Base-by-base conservation (phyloP, 2,888 invertebrate genomes). In the Harpalus rufipes region DNA sequence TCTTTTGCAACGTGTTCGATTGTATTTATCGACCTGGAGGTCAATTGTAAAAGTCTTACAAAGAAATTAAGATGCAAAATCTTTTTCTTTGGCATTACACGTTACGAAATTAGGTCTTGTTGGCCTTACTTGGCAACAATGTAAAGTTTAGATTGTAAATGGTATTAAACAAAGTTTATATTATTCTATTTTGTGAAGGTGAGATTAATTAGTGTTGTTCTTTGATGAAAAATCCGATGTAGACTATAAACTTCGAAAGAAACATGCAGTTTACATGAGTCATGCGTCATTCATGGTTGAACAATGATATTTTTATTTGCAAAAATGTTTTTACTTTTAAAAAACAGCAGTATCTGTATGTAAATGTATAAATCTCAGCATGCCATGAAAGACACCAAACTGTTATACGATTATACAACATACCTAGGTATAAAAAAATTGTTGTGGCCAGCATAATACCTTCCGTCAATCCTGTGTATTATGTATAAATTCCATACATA, bases 81-180 rank as follows among this genome's bases (percentile, higher is more conserved):
- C 72, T 41, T 25, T 68, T 68, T 68, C 39, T 68, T 14, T 74
- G 68, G 68, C 39, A 68, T 63, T 63, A 63, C 21, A 63, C 21
- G 25, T 68, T 74, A 44, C 44, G 72, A 74, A 74, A 74, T 74
- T 74, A 44, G 72, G 72, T 74, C 72, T 44, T 44, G 41, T n/a
- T 16, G 72, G 41, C 72, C 44, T 74, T 21, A 74, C 41, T 12
- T 72, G 16, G 41, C 44, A 74, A 74, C 44, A 74, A 44, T 74
- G 44, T 74, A 63, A 63, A 63, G 63, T 63, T 63, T 63, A 74
- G 44, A 74, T 74, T 44, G 72, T 74, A 74, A 14, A 18, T 18
- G 41, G 72, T 41, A 74, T 74, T 72, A 72, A 41, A 72, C 63
- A 63, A 63, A 63, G 63, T 63, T 68, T 68, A 68, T 21, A 16